Evolutionary conservation across 1,140 invertebrate species (phyloP), one percentile per base, ranked within the genome.

Genomic region (Wiebesia pumilae): DNA sequence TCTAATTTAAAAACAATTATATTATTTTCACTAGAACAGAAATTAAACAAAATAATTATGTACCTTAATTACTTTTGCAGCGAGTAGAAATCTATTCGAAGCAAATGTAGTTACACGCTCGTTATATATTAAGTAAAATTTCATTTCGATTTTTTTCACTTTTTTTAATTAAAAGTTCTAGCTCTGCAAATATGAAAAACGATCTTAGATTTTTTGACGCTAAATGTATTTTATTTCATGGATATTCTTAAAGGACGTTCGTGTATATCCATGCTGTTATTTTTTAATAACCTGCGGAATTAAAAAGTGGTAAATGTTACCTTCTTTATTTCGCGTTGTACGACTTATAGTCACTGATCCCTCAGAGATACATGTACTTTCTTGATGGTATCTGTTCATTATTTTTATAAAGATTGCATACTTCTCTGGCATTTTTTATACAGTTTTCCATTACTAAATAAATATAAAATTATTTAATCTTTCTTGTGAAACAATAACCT

Each of bases 111-210:
- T 33, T 4, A 69, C 30, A 33, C 19, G 33, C 16, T 69, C 9
- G n/a, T n/a, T n/a, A n/a, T n/a, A 69, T 33, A 69, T 71, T 38
- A 24, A 71, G 16, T 71, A 19, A 16, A 38, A 71, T 71, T 71
- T 71, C 38, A 71, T 71, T 71, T 71, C 21, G 10, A 71, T 71
- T 71, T 75, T 43, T 75, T 43, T 43, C 12, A n/a, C 27, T 43
- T 75, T 43, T 75, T 75, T 75, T 75, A 75, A 75, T 75, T 75
- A 75, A 75, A 75, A 75, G 38, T 75, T 75, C 43, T 75, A n/a
- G n/a, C 24, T 62, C 24, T 62, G 4, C 6, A 12, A 43, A 33
- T 6, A 24, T 43, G 9, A 43, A 33, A 33, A 43, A 19, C 27
- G 3, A 71, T 38, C 3, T 6, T 33, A 43, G 40, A 3, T 9